Conservation (phyloP, 2,888 invertebrate genomes). For the Pseudococcus viburni region DNA sequence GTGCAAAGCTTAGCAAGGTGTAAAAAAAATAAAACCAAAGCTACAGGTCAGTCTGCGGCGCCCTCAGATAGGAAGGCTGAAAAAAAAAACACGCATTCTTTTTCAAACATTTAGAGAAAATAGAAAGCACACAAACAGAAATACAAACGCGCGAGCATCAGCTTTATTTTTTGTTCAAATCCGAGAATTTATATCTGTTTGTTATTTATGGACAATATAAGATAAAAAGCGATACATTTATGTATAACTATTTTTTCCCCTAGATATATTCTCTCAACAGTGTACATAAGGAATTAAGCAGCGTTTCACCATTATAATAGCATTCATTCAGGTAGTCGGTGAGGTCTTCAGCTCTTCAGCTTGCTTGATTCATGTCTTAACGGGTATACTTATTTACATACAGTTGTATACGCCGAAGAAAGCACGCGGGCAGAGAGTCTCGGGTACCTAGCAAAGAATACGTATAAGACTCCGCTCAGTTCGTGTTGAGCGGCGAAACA, state of each 20-base stretch:
- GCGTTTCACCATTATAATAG: constrained; percentile 60
- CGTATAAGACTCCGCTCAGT: constrained; percentile 1
- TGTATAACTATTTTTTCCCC: constrained; percentile 26
- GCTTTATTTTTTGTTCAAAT: constrained; percentile 23
- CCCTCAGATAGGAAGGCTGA: neutral
- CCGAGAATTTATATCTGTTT: constrained; percentile 33
- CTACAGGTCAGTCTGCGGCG: neutral
- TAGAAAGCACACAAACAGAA: constrained; percentile 19
- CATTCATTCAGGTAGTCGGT: constrained; percentile 61
- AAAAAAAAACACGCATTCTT: constrained; percentile 27
- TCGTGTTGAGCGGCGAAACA: constrained; percentile 61
- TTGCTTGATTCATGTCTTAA: constrained; percentile 59
- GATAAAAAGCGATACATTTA: constrained; percentile 41
- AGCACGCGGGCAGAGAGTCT: constrained; percentile 7
- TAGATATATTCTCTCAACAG: constrained; percentile 10
- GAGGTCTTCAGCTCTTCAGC: constrained; percentile 59
- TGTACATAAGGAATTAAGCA: constrained; percentile 62
- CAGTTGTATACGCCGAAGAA: constrained; percentile 47
- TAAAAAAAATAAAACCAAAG: neutral
- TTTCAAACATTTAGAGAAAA: constrained; percentile 40
- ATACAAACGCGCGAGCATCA: neutral
- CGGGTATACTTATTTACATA: constrained; percentile 64
- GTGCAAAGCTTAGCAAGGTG: constrained; percentile 31
- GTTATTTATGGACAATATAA: constrained; percentile 51
- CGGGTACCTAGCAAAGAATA: no score